Conservation (phyloP, 2,888 invertebrate genomes). For the Allolobophora icterica region DNA sequence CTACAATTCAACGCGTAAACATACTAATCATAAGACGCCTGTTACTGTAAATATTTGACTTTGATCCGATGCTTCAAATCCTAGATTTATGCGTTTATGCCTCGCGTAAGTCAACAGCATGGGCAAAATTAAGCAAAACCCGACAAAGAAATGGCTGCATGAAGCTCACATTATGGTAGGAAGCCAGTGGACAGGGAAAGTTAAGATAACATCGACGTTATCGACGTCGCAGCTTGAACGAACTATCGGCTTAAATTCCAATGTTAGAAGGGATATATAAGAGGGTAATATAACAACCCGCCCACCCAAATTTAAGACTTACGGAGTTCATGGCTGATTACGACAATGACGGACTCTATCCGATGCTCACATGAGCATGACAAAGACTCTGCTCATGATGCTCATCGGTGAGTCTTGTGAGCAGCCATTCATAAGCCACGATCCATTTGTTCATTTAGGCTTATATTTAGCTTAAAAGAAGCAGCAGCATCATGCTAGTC, state of each 20-base stretch:
- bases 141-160: too few species aligned
- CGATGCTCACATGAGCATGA: not conserved
- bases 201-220: not conserved
- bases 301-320: not conserved
- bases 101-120: not conserved
- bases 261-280: not conserved
- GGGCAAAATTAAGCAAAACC: not conserved
- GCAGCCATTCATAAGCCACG: not conserved
- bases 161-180: not conserved
- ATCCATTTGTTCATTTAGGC: not conserved
- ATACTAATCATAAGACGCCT: conserved; percentile 17
- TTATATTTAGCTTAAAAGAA: too few species aligned
- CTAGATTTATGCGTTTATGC: not conserved
- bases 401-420: not conserved
- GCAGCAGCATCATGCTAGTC: too few species aligned
- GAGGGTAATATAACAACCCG: not conserved
- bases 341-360: not conserved
- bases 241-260: not conserved
- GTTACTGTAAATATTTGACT: not conserved
- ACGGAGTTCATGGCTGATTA: not conserved
- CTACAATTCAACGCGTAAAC: conserved; percentile 9
- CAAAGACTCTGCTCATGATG: not conserved
- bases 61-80: not conserved
- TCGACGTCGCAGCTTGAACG: not conserved
- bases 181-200: not conserved